Evolutionary conservation across 2,113 vertebrate species (phyloP), one percentile per base, ranked within the genome.

Genomic region (Calonectris borealis): DNA sequence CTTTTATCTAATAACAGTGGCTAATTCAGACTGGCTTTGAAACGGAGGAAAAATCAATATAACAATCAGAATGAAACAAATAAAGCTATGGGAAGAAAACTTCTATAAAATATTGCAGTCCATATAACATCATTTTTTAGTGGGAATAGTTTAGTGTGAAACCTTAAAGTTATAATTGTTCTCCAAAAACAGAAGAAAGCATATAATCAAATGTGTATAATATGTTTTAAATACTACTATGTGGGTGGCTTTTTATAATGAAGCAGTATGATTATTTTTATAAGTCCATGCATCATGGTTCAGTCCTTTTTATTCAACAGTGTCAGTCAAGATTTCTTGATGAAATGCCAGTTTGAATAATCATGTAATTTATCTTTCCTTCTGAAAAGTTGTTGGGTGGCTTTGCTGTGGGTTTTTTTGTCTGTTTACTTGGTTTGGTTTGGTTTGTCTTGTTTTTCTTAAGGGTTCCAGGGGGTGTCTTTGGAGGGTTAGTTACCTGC

Each of bases 381-480:
- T 69, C 19, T 61, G 27, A 78, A 66, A 72, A n/a, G 20, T 54
- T 88, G 7, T 22, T 34, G 17, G 10, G 17, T 31, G 46, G 18
- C 3, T 60, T 51, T 90, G 19, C 6, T 51, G 16, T 31, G 16
- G 11, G 5, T 0, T 10, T 32, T 42, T 52, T 58, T 22, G 13
- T 44, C 10, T 16, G 4, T 21, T 66, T 54, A 8, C 10, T 24
- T 4, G 16, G 7, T 78, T 71, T 65, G 17, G 9, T n/a, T 68
- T 83, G 18, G 1, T 72, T 73, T 25, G 1, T 52, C 3, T 27
- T 78, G 9, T 13, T 68, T 60, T 72, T 48, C 4, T 58, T n/a
- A 49, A 69, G 10, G 14, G 24, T 44, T 29, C 8, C 7, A 7
- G 3, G 6, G 3, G 0, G 2, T 57, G 25, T 2, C 71, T 75